Conservation (phyloP, 2,797 vertebrate genomes). For the Neolamprologus multifasciatus region DNA sequence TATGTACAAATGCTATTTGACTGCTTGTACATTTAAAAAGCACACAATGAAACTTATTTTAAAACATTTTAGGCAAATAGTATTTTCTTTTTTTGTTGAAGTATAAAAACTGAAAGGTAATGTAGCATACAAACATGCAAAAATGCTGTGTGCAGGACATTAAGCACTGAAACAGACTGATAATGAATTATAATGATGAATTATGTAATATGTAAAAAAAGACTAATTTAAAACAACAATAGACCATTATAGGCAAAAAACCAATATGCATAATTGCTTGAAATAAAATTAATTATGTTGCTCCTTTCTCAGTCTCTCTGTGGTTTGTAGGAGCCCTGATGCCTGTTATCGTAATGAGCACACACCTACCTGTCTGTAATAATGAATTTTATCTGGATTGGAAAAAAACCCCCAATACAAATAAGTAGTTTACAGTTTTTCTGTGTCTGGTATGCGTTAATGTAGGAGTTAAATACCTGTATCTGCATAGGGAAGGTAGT, state of each 20-base stretch:
- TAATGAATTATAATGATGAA: neutral
- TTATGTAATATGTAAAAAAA: neutral
- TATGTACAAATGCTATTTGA: neutral
- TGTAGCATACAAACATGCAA: neutral
- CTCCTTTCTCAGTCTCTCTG: neutral
- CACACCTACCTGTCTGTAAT: neutral
- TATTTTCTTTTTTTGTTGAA: neutral
- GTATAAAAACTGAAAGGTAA: neutral
- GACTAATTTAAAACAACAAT: neutral
- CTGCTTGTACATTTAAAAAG: neutral
- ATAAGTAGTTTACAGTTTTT: neutral
- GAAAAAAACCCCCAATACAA: accelerated
- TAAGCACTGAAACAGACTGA: neutral
- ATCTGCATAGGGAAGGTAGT: neutral
- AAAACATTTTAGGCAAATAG: neutral
- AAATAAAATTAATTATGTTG: neutral
- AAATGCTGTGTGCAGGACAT: neutral
- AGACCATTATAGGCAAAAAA: neutral
- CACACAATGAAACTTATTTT: neutral
- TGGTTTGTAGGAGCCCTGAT: neutral
- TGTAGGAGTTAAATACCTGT: neutral
- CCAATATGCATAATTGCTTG: neutral
- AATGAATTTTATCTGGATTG: neutral
- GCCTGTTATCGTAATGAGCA: neutral
- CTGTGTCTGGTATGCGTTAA: neutral